Evolutionary conservation across 2,888 invertebrate genomes (phyloP).

Genomic region (Camponotus fellah): DNA sequence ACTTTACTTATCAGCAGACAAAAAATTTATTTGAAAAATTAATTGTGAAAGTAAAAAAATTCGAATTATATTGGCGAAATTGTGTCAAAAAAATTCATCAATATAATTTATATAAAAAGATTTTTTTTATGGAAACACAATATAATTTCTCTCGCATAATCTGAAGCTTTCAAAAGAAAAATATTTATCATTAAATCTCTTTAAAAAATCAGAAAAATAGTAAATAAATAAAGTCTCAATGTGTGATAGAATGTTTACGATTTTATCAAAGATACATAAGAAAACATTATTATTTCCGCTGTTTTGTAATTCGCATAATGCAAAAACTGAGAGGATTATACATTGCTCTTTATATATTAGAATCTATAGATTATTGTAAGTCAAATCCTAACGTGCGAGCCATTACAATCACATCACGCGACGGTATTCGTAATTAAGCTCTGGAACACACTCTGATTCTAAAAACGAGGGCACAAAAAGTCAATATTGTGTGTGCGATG

Average conservation of each 20-base stretch:
- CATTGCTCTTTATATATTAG: constrained; percentile 7
- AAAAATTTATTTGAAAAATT: constrained; percentile 3
- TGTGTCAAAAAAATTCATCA: background rate
- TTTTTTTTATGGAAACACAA: background rate
- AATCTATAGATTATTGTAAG: constrained; percentile 3
- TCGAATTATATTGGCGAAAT: background rate
- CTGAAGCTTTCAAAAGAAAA: background rate
- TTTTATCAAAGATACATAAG: background rate
- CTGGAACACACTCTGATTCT: background rate
- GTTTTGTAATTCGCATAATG: background rate
- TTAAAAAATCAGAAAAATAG: background rate
- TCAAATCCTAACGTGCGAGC: constrained; percentile 15
- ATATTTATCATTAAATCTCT: background rate
- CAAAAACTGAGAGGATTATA: background rate
- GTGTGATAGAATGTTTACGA: background rate
- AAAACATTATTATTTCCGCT: background rate
- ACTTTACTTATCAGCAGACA: background rate
- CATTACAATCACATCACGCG: constrained; percentile 19
- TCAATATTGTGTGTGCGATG: background rate
- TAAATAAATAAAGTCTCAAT: background rate
- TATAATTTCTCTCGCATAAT: background rate
- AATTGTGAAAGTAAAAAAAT: background rate
- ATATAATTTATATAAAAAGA: background rate
- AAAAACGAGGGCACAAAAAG: background rate
- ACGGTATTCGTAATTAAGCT: constrained; percentile 4